Percentiles rank a stretch among this genome's conserved stretches.
Conservation (phyloP, 2,113 vertebrate genomes). For the Hemiscyllium ocellatum region DNA sequence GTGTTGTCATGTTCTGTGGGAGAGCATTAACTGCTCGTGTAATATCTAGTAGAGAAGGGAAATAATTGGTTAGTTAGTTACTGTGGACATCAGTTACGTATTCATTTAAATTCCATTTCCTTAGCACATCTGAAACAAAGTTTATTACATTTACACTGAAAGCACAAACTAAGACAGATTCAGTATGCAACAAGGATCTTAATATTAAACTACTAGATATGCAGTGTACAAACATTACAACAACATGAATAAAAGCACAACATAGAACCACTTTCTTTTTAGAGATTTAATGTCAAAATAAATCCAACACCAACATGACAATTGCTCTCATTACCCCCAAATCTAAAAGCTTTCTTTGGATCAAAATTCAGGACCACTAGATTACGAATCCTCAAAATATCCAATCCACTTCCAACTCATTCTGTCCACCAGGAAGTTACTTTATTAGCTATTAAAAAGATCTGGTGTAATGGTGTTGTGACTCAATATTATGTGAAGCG, state of each 20-base stretch:
- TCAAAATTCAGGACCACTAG: background rate
- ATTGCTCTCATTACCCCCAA: background rate
- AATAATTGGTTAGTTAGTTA: background rate
- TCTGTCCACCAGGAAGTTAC: background rate
- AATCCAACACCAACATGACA: background rate
- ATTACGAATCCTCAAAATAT: background rate
- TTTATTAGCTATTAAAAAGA: background rate
- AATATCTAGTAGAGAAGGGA: conserved; percentile 64
- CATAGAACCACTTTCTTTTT: background rate
- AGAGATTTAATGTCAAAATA: background rate
- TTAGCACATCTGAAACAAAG: background rate
- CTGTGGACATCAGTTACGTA: background rate
- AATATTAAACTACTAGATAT: background rate
- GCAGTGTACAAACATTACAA: background rate
- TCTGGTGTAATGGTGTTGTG: background rate
- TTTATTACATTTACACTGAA: background rate
- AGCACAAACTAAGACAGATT: background rate
- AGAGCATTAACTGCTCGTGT: conserved; percentile 88
- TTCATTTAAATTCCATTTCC: background rate
- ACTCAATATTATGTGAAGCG: background rate
- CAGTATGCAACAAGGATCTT: background rate
- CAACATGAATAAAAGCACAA: background rate
- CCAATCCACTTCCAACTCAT: background rate
- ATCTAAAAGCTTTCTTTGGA: background rate
- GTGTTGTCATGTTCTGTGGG: conserved; percentile 92